These are phyloP conservation scores for Drosophila santomea DNA, from an alignment of 1,140 invertebrate genomes.

Conservation along the genomic window DNA sequence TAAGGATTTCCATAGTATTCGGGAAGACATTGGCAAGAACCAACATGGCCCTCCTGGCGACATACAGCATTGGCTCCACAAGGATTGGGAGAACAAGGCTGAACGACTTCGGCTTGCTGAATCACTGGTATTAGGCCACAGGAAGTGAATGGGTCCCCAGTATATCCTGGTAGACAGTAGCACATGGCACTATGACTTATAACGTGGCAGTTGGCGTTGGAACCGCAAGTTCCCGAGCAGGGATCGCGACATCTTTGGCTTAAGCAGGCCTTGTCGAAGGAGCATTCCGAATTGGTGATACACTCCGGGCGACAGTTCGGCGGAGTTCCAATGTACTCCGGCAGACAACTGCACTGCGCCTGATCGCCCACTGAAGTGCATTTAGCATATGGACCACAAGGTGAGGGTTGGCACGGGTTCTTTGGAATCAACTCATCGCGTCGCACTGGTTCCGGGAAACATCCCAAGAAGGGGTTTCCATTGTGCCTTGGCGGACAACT, in stretches of 20 bases:
- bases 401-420: conserved; percentile 89
- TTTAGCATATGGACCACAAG: conserved; percentile 90
- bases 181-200: conserved; percentile 83
- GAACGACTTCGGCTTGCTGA: conserved; percentile 63
- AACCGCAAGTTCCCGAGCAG: conserved; percentile 89
- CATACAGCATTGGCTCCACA: conserved; percentile 91
- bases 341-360: conserved; percentile 89
- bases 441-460: conserved; percentile 83
- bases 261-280: conserved; percentile 82
- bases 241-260: conserved; percentile 91
- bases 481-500: conserved; percentile 91
- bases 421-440: conserved; percentile 45
- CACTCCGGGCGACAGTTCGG: conserved; percentile 92
- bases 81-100: conserved; percentile 86
- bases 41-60: conserved; percentile 87
- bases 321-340: conserved; percentile 90
- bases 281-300: conserved; percentile 92
- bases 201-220: conserved; percentile 69
- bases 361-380: conserved; percentile 88
- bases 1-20: conserved; percentile 90
- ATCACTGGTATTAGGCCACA: conserved; percentile 86
- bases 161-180: conserved; percentile 86
- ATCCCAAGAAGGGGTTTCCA: conserved; percentile 93
- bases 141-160: conserved; percentile 86
- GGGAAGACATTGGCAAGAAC: conserved; percentile 89